A percentile compares a stretch with the other conserved stretches of the same genome.
Evolutionary conservation across 2,888 invertebrate genomes (phyloP).

Genomic region (Andrena fulva): DNA sequence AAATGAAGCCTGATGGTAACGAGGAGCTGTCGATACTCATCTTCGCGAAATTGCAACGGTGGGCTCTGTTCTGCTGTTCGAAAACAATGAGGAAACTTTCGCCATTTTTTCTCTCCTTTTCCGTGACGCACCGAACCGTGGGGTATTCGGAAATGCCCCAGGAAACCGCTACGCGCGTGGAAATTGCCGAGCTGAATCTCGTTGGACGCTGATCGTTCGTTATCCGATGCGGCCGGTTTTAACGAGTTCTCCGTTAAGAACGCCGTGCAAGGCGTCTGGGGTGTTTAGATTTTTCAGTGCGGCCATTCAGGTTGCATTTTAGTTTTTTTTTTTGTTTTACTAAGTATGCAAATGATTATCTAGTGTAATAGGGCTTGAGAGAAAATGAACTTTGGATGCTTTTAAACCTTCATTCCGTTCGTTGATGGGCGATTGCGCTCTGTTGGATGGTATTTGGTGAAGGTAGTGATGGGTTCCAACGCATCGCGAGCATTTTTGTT

Average conservation of each 20-base stretch:
- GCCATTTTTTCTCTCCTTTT: background rate
- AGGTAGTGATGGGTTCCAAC: background rate
- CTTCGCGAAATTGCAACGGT: constrained; percentile 40
- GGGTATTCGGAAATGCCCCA: constrained; percentile 27
- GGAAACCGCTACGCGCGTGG: constrained; percentile 20
- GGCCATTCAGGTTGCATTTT: background rate
- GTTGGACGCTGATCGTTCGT: constrained; percentile 23
- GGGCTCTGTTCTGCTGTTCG: constrained; percentile 30
- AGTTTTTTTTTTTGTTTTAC: background rate
- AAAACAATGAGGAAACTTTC: constrained; percentile 57
- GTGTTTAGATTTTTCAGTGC: background rate
- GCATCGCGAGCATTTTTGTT: background rate
- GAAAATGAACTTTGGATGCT: no score
- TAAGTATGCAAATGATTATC: no score
- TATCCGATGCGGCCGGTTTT: background rate
- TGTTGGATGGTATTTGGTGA: background rate
- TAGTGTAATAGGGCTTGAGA: background rate
- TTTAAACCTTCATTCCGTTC: no score
- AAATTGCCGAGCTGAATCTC: constrained; percentile 9
- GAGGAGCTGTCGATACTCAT: constrained; percentile 52
- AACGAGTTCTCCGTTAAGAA: constrained; percentile 1
- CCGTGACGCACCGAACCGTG: background rate
- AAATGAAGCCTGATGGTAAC: constrained; percentile 34
- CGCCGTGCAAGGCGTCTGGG: background rate
- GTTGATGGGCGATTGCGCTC: no score